phyloP scores from a whole-genome alignment of 2,113 vertebrate species.

The Ageneiosus marmoratus region DNA sequence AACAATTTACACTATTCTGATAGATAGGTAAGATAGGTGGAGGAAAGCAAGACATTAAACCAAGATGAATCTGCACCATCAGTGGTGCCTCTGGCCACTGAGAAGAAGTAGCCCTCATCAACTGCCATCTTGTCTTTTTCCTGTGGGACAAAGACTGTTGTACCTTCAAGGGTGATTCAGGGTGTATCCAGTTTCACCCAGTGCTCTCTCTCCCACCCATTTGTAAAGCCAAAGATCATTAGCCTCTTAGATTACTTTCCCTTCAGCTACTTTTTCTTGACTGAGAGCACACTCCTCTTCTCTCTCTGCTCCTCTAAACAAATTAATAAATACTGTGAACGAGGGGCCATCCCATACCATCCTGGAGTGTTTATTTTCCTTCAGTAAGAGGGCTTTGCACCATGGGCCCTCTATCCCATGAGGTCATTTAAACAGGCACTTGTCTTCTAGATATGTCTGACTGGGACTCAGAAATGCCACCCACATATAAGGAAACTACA shows the following conservation, averaged over 20 bases:
- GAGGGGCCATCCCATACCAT: constrained; percentile 31
- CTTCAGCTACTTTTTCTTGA: constrained; percentile 53
- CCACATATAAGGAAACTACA: constrained; percentile 49
- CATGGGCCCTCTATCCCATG: constrained; percentile 29
- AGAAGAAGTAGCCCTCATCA: constrained; percentile 33
- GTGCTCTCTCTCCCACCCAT: constrained; percentile 54
- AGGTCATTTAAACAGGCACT: constrained; percentile 48
- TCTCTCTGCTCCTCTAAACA: constrained; percentile 61
- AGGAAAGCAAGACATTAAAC: neutral
- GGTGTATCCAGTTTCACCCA: constrained; percentile 54
- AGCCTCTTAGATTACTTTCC: constrained; percentile 66
- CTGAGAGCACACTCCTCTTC: constrained; percentile 51
- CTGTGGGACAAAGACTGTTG: constrained; percentile 56
- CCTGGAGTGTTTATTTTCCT: constrained; percentile 50
- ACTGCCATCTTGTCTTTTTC: constrained; percentile 48
- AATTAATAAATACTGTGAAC: constrained; percentile 58
- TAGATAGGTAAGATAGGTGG: neutral
- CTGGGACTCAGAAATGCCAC: constrained; percentile 47
- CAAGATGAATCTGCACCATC: constrained; percentile 15
- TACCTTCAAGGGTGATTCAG: constrained; percentile 57
- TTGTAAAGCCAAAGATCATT: constrained; percentile 62
- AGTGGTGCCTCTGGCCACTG: constrained; percentile 15
- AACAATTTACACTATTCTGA: neutral
- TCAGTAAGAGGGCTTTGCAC: constrained; percentile 42
- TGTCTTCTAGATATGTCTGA: constrained; percentile 41